Conservation (phyloP, 2,888 invertebrate genomes). For the Oeneis ivallda region DNA sequence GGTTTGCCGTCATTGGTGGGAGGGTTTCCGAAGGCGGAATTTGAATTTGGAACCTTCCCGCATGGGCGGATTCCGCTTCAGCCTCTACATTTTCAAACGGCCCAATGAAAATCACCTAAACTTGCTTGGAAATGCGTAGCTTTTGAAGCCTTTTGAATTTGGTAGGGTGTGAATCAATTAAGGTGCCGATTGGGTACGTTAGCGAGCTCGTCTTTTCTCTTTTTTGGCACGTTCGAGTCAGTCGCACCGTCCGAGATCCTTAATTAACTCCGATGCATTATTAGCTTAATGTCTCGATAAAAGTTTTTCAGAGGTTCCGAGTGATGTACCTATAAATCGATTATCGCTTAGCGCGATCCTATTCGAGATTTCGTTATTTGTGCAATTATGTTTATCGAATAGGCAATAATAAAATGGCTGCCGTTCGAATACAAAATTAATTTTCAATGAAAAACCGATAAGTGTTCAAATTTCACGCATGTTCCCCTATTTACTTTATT, state of each 20-base stretch:
- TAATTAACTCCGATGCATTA: conserved; percentile 82
- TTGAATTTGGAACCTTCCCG: conserved; percentile 71
- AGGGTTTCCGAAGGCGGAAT: conserved; percentile 61
- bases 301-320: conserved; percentile 57
- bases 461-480: conserved; percentile 76
- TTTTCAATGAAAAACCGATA: conserved; percentile 69
- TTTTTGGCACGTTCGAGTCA: conserved; percentile 57
- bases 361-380: conserved; percentile 47
- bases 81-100: conserved; percentile 69
- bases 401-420: conserved; percentile 50
- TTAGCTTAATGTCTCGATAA: conserved; percentile 74
- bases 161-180: conserved; percentile 74
- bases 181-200: conserved; percentile 66
- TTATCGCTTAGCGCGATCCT: conserved; percentile 52
- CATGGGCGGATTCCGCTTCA: conserved; percentile 67
- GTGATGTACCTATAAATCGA: conserved; percentile 44
- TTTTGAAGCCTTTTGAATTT: conserved; percentile 61
- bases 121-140: conserved; percentile 52
- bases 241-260: conserved; percentile 59
- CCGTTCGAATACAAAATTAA: conserved; percentile 56
- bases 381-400: conserved; percentile 58
- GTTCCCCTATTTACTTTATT: conserved; percentile 67
- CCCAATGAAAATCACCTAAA: conserved; percentile 64
- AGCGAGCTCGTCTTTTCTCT: conserved; percentile 54
- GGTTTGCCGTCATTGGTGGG: conserved; percentile 58